Evolutionary conservation across 2,113 vertebrate species (phyloP).

Genomic region (Sterna hirundo): DNA sequence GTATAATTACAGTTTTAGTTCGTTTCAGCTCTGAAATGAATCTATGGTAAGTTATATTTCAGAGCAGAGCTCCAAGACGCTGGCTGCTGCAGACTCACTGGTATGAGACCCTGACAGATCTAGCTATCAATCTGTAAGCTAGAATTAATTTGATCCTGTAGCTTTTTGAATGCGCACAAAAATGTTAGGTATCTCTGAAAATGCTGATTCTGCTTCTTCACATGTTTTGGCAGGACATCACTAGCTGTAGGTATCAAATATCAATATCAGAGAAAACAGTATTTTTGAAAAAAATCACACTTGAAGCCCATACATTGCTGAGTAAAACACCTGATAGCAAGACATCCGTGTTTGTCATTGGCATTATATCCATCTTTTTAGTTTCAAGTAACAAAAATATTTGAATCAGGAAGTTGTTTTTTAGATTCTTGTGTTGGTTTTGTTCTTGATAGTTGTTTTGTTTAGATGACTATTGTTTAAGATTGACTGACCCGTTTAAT

Average conservation of each 20-base stretch:
- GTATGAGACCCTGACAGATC: slow-evolving; percentile 27
- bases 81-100: slow-evolving; percentile 21
- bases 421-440: background rate
- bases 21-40: slow-evolving; percentile 57
- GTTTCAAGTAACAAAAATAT: background rate
- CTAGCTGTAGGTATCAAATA: slow-evolving; percentile 28
- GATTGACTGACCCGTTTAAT: background rate
- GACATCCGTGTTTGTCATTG: background rate
- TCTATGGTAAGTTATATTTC: slow-evolving; percentile 15
- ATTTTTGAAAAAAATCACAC: background rate
- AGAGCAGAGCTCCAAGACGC: slow-evolving; percentile 32
- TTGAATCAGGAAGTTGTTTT: background rate
- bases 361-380: background rate
- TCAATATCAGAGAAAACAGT: background rate
- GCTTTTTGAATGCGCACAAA: slow-evolving; percentile 44
- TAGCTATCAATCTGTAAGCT: slow-evolving; percentile 20
- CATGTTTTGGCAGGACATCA: slow-evolving; percentile 38
- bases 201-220: slow-evolving; percentile 35
- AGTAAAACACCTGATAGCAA: background rate
- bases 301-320: background rate
- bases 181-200: slow-evolving; percentile 57
- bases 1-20: slow-evolving; percentile 53
- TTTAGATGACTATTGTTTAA: background rate
- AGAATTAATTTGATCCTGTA: slow-evolving; percentile 52
- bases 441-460: background rate